Evolutionary conservation across 2,888 invertebrate species (phyloP), one percentile per base, ranked within the genome.

Genomic region (Acleris sparsana): DNA sequence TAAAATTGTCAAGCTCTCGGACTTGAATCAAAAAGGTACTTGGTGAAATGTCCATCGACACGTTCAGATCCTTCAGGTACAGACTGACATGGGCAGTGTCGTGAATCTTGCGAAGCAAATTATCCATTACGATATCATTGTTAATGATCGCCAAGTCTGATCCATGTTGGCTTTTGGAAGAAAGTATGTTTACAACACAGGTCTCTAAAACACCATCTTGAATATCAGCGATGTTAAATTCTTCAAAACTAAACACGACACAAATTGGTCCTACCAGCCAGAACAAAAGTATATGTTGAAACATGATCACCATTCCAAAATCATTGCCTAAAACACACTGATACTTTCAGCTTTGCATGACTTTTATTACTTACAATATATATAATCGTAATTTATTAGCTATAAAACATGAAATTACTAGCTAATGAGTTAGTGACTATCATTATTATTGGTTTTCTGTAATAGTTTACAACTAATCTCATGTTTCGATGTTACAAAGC

Each of bases 21-120:
- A 44, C 49, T 20, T 55, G 18, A 44, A 65, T 53, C 44, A 65
- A 9, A 43, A 60, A 55, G 5, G 39, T 33, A 43, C 29, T 55
- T 4, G 64, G 55, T 7, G 49, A 44, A 51, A 43, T 17, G 29
- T 25, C n/a, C 5, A 65, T 18, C 6, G 29, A 60, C n/a, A 60
- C 44, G n/a, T n/a, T 3, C 13, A 44, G n/a, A 51, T 65, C 53
- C 29, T 55, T 65, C 18, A 65, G 3, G 29, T 29, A 65, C 17
- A 60, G 43, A n/a, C 46, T 65, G 25, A 65, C 53, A 16, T 55
- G 51, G 16, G 20, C 29, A n/a, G 60, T 60, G 17, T 55, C 25
- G 9, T 60, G 64, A n/a, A 65, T 59, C 44, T 48, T 60, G n/a
- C 20, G 49, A 60, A 65, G 55, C n/a, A 65, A 55, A 44, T 29